These are phyloP conservation scores for Dicranocentrus wangi DNA, from an alignment of 2,888 invertebrate genomes.

Conservation along the genomic window DNA sequence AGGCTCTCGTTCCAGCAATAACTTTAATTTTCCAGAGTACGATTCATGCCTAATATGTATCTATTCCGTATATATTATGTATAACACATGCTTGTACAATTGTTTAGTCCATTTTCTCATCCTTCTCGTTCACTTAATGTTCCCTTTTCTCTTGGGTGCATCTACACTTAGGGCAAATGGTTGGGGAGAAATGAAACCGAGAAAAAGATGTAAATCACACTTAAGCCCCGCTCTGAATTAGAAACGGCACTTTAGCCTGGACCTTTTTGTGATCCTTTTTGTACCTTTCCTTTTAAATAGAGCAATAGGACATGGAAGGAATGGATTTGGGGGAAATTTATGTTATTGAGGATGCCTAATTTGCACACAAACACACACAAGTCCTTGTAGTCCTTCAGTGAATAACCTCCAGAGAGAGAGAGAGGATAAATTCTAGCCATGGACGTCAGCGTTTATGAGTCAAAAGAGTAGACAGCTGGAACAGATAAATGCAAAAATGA, in stretches of 20 bases:
- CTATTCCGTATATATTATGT: neutral
- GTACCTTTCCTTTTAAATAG: neutral
- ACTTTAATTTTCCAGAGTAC: neutral
- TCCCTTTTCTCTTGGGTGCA: neutral
- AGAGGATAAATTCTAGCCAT: too few relatives aligned
- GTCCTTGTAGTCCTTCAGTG: too few relatives aligned
- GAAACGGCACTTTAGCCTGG: too few relatives aligned
- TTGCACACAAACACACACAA: too few relatives aligned
- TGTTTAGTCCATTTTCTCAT: slow-evolving; percentile 11
- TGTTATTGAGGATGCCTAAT: too few relatives aligned
- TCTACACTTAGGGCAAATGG: neutral
- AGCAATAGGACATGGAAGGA: neutral
- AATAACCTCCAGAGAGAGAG: too few relatives aligned
- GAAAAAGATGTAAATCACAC: slow-evolving; percentile 41
- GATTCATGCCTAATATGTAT: neutral
- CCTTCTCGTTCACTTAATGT: neutral
- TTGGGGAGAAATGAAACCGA: neutral
- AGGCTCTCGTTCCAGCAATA: neutral
- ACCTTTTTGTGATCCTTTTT: too few relatives aligned
- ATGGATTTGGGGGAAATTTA: neutral
- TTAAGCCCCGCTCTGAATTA: slow-evolving; percentile 39
- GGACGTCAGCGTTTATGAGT: too few relatives aligned
- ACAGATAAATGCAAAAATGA: too few relatives aligned
- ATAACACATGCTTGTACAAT: neutral
- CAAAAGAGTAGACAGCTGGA: too few relatives aligned